Conservation (phyloP, 2,113 vertebrate genomes). For the Lamprologus ornatipinnis region DNA sequence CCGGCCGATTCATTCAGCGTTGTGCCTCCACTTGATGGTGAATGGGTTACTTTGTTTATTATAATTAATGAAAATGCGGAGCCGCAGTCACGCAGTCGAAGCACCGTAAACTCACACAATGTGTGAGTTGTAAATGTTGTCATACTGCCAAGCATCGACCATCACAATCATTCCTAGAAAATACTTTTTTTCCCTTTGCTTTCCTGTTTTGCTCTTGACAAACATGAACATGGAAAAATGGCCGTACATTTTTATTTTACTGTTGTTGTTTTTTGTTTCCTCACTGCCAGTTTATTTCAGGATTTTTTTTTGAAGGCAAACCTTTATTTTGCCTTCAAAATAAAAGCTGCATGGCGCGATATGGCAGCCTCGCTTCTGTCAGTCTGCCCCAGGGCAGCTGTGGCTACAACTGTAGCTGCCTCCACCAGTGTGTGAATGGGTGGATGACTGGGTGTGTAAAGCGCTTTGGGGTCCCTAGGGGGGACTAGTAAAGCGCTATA, state of each 20-base stretch:
- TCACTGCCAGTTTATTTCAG: no score
- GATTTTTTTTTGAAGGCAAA: no score
- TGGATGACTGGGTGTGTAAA: no score
- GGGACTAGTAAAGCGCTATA: no score
- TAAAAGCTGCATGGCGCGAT: no score
- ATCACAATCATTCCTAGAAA: background rate
- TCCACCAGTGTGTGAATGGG: no score
- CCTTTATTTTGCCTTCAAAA: no score
- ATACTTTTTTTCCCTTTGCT: background rate
- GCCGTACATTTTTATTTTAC: background rate
- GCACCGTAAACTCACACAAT: background rate
- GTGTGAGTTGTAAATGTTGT: background rate
- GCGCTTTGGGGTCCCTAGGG: no score
- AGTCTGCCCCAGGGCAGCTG: no score
- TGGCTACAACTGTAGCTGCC: no score
- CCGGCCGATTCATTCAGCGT: background rate
- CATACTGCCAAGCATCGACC: background rate
- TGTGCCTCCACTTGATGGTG: background rate
- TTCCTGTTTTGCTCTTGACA: background rate
- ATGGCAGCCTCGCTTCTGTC: no score
- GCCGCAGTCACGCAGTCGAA: background rate
- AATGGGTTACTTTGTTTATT: accelerated
- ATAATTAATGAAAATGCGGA: background rate
- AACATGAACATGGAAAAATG: background rate
- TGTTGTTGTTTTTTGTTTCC: no score